phyloP scores from a whole-genome alignment of 2,797 vertebrate species.

The Orientallactaga sibirica region DNA sequence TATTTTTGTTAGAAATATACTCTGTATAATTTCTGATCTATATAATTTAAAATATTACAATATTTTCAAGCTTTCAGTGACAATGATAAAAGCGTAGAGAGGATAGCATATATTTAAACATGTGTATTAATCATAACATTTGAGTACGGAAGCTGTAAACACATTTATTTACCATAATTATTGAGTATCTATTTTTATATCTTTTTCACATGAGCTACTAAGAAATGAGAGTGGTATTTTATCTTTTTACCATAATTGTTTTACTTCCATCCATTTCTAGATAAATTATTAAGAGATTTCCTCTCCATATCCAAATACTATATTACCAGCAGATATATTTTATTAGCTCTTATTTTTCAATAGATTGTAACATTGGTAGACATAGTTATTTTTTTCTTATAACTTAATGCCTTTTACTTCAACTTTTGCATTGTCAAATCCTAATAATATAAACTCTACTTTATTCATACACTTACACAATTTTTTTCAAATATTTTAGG shows the following conservation, averaged over 20 bases:
- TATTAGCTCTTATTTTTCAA: background rate
- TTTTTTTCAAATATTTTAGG: constrained; percentile 22
- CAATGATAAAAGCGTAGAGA: constrained; percentile 9
- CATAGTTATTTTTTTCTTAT: constrained; percentile 12
- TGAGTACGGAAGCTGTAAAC: constrained; percentile 2
- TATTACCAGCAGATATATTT: background rate
- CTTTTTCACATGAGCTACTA: background rate
- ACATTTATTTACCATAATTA: constrained; percentile 9
- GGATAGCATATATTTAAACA: background rate
- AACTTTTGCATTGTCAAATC: background rate
- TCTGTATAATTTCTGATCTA: constrained; percentile 18
- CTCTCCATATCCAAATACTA: background rate
- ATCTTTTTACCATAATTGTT: constrained; percentile 27
- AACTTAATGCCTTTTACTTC: background rate
- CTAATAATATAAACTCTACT: background rate
- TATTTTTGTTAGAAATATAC: constrained; percentile 18
- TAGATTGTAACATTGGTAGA: constrained; percentile 5
- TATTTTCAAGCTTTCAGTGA: constrained; percentile 44
- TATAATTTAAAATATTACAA: background rate
- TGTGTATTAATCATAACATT: constrained; percentile 15
- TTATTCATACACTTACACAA: background rate
- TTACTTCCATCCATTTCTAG: background rate
- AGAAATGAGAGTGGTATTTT: background rate
- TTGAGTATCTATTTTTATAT: constrained; percentile 12
- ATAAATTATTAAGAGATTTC: background rate